phyloP scores from a whole-genome alignment of 2,113 vertebrate genomes.

The Coturnix japonica region DNA sequence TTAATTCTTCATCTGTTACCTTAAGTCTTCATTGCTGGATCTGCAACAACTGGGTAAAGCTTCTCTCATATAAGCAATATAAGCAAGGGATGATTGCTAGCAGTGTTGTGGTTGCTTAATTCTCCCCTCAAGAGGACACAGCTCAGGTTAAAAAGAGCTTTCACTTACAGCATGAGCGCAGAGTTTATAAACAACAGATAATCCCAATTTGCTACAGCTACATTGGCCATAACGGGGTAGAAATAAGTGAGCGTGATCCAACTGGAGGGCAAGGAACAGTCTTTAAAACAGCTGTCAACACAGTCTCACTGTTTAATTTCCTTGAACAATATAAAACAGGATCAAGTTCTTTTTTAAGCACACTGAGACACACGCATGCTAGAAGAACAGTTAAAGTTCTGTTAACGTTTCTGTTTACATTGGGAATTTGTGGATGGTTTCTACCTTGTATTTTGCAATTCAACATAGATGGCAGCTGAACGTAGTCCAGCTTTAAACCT shows the following conservation, averaged over 20 bases:
- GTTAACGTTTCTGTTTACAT: background rate
- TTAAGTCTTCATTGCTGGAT: background rate
- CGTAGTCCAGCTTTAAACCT: background rate
- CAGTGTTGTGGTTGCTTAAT: fast-evolving
- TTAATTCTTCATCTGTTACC: background rate
- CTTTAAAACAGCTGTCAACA: background rate
- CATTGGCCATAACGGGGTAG: background rate
- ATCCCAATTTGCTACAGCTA: background rate
- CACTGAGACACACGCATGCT: background rate
- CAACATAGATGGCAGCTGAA: background rate
- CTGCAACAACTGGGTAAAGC: background rate
- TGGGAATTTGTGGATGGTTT: background rate
- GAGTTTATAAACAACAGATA: background rate
- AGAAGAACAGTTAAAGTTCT: background rate
- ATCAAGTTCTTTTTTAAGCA: background rate
- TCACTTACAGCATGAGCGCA: background rate
- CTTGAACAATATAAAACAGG: background rate
- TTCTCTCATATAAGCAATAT: background rate
- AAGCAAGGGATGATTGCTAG: background rate
- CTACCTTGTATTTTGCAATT: fast-evolving
- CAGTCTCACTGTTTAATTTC: background rate
- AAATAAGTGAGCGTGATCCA: background rate
- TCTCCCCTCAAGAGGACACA: background rate
- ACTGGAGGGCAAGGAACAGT: background rate
- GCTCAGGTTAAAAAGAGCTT: background rate